Conservation (phyloP, 2,113 vertebrate genomes). For the Channa maculata region DNA sequence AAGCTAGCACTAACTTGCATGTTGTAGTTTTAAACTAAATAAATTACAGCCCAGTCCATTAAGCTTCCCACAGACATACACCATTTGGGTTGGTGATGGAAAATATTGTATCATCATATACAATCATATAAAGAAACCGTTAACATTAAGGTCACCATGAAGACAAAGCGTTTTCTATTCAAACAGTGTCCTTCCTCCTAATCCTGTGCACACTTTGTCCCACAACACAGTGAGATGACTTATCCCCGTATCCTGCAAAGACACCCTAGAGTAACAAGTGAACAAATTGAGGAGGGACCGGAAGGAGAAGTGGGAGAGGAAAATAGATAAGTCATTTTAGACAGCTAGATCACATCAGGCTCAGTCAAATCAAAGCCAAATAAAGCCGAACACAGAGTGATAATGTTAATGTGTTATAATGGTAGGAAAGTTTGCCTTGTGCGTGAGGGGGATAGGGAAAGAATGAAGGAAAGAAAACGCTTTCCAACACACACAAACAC, state of each 20-base stretch:
- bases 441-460: slow-evolving; percentile 23
- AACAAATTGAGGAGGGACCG: slow-evolving; percentile 62
- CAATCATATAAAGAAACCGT: slow-evolving; percentile 16
- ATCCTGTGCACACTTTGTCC: slow-evolving; percentile 47
- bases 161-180: slow-evolving; percentile 19
- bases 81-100: background rate
- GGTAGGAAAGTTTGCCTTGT: slow-evolving; percentile 29
- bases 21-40: no score
- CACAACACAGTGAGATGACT: slow-evolving; percentile 35
- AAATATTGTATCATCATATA: slow-evolving; percentile 11
- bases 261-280: slow-evolving; percentile 66
- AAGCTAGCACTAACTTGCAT: no score
- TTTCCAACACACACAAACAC: slow-evolving; percentile 11
- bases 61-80: no score
- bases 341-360: slow-evolving; percentile 43
- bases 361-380: slow-evolving; percentile 52
- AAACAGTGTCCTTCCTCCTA: slow-evolving; percentile 18
- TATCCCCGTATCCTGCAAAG: slow-evolving; percentile 40
- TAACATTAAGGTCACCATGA: slow-evolving; percentile 3
- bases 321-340: slow-evolving; percentile 78
- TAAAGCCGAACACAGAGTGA: slow-evolving; percentile 49
- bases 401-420: slow-evolving; percentile 68
- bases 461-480: slow-evolving; percentile 15
- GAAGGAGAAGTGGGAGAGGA: slow-evolving; percentile 48
- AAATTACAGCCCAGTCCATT: no score